phyloP scores from a whole-genome alignment of 2,113 vertebrate species.

The Nycticryphes semicollaris region DNA sequence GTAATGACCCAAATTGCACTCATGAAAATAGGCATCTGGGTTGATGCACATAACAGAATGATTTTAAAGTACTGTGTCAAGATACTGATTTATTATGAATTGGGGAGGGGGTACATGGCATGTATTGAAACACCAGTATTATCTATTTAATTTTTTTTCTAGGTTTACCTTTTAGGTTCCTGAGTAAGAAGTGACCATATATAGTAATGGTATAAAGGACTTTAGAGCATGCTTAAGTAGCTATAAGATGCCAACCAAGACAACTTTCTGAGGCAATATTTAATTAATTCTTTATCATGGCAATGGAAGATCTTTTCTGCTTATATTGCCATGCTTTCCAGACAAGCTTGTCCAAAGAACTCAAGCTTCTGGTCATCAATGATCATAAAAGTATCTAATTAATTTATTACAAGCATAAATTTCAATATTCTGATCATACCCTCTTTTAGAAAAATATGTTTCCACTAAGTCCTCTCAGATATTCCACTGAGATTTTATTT shows the following conservation, averaged over 20 bases:
- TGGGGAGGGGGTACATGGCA: fast-evolving
- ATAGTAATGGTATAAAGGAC: neutral
- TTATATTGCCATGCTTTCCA: neutral
- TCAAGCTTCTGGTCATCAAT: neutral
- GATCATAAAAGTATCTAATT: neutral
- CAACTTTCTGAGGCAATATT: neutral
- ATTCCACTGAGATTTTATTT: neutral
- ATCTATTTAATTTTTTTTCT: neutral
- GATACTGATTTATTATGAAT: neutral
- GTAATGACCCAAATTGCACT: neutral
- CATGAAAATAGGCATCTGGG: neutral
- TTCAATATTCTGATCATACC: neutral
- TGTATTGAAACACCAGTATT: neutral
- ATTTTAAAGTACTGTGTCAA: neutral
- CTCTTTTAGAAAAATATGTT: neutral
- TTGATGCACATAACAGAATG: neutral
- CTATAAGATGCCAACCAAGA: neutral
- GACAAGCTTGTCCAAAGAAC: neutral
- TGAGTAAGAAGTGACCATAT: neutral
- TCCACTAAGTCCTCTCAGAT: neutral
- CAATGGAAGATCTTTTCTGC: neutral
- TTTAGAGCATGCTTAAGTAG: neutral
- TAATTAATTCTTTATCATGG: neutral
- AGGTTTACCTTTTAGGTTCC: neutral
- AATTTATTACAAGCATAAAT: neutral